Evolutionary conservation across 2,797 vertebrate genomes (phyloP).

Genomic region (Urocyon cinereoargenteus): DNA sequence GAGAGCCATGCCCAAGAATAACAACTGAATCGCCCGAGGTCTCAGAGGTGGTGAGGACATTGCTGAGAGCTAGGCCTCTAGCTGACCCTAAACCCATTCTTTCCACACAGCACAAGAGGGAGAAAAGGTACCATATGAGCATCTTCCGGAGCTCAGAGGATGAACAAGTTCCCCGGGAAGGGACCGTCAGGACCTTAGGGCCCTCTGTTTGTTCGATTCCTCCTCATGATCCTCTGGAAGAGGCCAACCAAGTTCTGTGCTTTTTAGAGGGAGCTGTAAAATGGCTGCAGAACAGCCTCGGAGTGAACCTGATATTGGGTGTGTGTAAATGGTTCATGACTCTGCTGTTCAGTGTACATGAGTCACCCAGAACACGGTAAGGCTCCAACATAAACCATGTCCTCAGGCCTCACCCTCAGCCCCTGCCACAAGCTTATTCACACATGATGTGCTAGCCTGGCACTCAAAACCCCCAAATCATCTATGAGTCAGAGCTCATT

Average conservation of each 20-base stretch:
- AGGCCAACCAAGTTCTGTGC: neutral
- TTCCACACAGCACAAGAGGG: neutral
- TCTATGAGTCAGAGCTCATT: constrained; percentile 50
- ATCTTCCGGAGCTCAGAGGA: neutral
- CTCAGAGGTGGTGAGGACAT: neutral
- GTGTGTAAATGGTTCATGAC: constrained; percentile 68
- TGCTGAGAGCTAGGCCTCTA: neutral
- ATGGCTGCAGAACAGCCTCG: constrained; percentile 44
- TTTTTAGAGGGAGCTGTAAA: constrained; percentile 49
- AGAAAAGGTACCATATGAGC: neutral
- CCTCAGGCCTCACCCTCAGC: constrained; percentile 71
- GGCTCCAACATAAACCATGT: constrained; percentile 73
- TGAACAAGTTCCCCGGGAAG: neutral
- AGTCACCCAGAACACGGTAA: constrained; percentile 41
- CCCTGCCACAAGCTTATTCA: constrained; percentile 73
- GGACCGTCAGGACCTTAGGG: neutral
- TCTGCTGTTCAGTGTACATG: constrained; percentile 58
- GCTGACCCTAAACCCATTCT: neutral
- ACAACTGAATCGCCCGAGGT: neutral
- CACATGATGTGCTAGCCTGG: constrained; percentile 69
- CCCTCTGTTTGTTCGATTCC: neutral
- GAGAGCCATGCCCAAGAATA: constrained; percentile 61
- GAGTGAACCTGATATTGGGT: constrained; percentile 69
- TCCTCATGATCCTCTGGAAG: neutral
- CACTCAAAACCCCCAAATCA: constrained; percentile 54